A percentile compares a stretch with the other conserved stretches of the same genome.
Evolutionary conservation across 2,888 invertebrate genomes (phyloP).

Genomic region (Gymnoscelis rufifasciata): DNA sequence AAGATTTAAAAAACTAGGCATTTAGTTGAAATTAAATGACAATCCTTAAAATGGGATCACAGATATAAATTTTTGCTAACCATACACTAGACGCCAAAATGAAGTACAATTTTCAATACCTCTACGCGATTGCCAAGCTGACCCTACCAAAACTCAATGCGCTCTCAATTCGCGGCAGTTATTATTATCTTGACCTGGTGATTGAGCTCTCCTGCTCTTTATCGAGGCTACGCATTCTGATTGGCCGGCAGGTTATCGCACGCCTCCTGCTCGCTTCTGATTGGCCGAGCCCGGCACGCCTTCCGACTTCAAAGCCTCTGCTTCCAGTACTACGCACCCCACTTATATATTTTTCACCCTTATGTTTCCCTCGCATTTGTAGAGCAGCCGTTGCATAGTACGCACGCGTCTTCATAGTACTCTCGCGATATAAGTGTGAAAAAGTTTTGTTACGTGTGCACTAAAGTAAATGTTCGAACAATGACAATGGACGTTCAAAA

Average conservation of each 20-base stretch:
- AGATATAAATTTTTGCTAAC: slow-evolving; percentile 40
- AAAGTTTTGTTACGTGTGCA: slow-evolving; percentile 65
- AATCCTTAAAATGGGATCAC: no score
- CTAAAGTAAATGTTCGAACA: slow-evolving; percentile 65
- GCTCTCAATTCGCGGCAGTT: slow-evolving; percentile 77
- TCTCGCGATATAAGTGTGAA: slow-evolving; percentile 69
- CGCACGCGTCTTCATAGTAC: slow-evolving; percentile 61
- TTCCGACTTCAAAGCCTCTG: slow-evolving; percentile 60
- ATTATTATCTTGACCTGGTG: slow-evolving; percentile 78
- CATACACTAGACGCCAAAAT: slow-evolving; percentile 41
- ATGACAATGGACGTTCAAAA: slow-evolving; percentile 86
- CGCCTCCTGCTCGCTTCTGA: slow-evolving; percentile 59
- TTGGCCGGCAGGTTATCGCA: slow-evolving; percentile 58
- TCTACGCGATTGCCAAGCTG: slow-evolving; percentile 64
- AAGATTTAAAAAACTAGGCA: no score
- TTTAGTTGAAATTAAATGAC: no score
- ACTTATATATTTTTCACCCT: slow-evolving; percentile 79
- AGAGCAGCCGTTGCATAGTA: slow-evolving; percentile 58
- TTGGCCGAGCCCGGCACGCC: slow-evolving; percentile 67
- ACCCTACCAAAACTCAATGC: slow-evolving; percentile 75
- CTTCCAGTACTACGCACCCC: slow-evolving; percentile 71
- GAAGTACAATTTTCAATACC: slow-evolving; percentile 58
- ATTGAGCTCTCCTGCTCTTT: slow-evolving; percentile 75
- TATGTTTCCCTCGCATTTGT: slow-evolving; percentile 70
- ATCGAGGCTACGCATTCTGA: slow-evolving; percentile 46